Evolutionary conservation across 2,113 vertebrate genomes (phyloP).

Genomic region (Zosterops hypoxanthus): DNA sequence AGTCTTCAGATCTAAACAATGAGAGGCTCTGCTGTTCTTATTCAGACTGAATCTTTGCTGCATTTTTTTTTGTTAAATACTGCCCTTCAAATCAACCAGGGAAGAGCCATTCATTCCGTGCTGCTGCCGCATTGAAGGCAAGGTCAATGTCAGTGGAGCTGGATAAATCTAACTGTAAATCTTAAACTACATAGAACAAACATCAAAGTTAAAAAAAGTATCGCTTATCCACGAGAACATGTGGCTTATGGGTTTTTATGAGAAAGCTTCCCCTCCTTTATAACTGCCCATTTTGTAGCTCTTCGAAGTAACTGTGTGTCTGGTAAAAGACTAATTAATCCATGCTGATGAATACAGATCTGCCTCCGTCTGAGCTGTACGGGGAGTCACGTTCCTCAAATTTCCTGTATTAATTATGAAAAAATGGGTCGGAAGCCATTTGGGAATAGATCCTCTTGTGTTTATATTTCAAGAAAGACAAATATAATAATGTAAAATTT

Average conservation of each 20-base stretch:
- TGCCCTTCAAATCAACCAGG: neutral
- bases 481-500: slow-evolving; percentile 66
- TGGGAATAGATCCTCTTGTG: slow-evolving; percentile 50
- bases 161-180: neutral
- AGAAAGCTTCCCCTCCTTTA: neutral
- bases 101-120: neutral
- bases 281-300: neutral
- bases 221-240: neutral
- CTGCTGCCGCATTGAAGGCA: neutral
- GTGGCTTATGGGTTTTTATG: neutral
- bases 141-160: neutral
- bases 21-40: neutral
- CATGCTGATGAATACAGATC: slow-evolving; percentile 33
- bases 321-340: slow-evolving; percentile 54
- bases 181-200: neutral
- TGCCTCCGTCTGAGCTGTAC: slow-evolving; percentile 23
- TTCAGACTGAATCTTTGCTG: neutral
- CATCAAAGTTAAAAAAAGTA: neutral
- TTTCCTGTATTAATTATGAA: slow-evolving; percentile 67
- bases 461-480: slow-evolving; percentile 66
- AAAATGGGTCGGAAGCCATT: slow-evolving; percentile 56
- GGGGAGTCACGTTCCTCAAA: slow-evolving; percentile 34
- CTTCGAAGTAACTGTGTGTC: neutral
- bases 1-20: neutral
- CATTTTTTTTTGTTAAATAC: neutral